A percentile compares a stretch with the other conserved stretches of the same genome.
Evolutionary conservation across 30 jellyfish, hydroid and myxozoan genomes (phyloP).

Genomic region (Cassiopea xamachana): DNA sequence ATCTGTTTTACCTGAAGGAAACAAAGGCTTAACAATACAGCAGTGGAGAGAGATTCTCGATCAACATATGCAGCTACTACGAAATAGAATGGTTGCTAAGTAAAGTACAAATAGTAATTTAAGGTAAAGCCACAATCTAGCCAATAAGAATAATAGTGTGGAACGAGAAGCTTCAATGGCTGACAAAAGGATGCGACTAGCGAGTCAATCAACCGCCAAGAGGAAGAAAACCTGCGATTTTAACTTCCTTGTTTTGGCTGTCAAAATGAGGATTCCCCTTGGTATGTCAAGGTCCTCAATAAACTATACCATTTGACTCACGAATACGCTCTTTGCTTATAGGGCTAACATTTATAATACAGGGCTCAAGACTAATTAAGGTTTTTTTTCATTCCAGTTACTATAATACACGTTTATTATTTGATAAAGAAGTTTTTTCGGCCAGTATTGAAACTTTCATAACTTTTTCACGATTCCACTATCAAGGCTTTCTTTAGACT

Average conservation of each 20-base stretch:
- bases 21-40: background rate
- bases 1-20: background rate
- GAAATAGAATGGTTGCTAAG: background rate
- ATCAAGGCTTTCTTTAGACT: no score
- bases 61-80: background rate
- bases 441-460: no score
- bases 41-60: background rate
- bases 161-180: background rate
- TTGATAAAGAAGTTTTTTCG: no score
- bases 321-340: background rate
- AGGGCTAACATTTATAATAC: no score
- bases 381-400: no score
- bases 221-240: background rate
- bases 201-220: background rate
- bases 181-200: background rate
- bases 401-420: no score
- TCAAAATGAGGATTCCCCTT: conserved; percentile 1
- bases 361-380: no score
- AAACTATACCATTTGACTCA: background rate
- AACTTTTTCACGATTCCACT: no score
- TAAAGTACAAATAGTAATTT: background rate
- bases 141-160: background rate
- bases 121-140: background rate
- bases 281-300: background rate
- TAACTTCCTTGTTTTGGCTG: conserved; percentile 3